Percentiles rank a stretch among this genome's conserved stretches.
phyloP scores from a whole-genome alignment of 2,113 vertebrate species.

The Bos indicus region DNA sequence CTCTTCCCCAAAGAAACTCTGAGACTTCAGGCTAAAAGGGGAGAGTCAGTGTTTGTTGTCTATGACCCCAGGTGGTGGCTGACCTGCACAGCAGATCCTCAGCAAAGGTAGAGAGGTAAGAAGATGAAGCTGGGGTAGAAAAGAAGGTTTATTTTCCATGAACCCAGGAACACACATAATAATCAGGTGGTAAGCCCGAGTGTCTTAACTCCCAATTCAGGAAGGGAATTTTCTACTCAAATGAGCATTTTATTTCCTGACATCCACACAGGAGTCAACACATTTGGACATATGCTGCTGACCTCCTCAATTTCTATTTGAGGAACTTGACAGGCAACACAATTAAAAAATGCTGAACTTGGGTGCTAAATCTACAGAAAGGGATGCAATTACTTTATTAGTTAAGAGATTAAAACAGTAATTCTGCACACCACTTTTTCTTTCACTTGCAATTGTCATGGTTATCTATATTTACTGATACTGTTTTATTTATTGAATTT shows the following conservation, averaged over 20 bases:
- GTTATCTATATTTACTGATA: neutral
- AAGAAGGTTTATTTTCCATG: neutral
- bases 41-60: neutral
- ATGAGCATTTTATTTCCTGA: neutral
- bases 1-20: neutral
- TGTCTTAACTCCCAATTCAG: neutral
- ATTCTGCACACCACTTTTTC: neutral
- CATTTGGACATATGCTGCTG: neutral
- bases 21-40: neutral
- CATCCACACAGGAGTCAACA: neutral
- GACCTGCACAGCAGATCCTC: neutral
- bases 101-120: neutral
- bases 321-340: neutral
- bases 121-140: neutral
- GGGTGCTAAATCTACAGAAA: neutral
- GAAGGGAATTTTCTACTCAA: neutral
- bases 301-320: neutral
- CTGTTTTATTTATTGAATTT: slow-evolving; percentile 4
- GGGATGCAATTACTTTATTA: neutral
- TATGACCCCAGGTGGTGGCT: neutral
- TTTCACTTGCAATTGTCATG: neutral
- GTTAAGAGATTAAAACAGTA: neutral
- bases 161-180: neutral
- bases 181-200: neutral
- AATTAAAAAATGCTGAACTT: neutral